Base-by-base conservation (phyloP, 2,797 vertebrate species). In the Helarctos malayanus region DNA sequence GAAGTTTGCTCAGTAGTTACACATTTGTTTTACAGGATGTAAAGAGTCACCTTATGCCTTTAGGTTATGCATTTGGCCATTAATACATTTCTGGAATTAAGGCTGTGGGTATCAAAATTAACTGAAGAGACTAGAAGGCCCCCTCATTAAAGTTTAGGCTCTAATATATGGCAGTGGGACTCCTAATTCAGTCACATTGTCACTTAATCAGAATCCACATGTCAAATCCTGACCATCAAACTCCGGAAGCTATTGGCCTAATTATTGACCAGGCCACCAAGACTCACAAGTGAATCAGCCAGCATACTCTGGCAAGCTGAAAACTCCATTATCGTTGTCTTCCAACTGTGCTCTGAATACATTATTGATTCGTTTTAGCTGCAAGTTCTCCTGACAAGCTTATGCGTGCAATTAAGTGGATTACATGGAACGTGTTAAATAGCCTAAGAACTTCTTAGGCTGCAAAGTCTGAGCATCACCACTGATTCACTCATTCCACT, bases 351-450 rank as follows among this genome's bases (percentile, higher is more conserved):
- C 90, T 84, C 68, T 47, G 90, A 98, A 94, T 57, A 10, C 25
- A 10, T 91, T 93, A 96, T 69, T 86, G 85, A 96, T 97, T 97
- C 59, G 1, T 61, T 96, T 86, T 93, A 95, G 92, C 96, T 85
- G 81, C 18, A 97, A 98, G 89, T 89, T 96, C 97, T 96, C 94
- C 96, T 94, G 98, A 97, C 89, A 97, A 98, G 98, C 95, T 98
- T 96, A 97, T 86, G 68, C 47, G 7, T 65, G 73, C 95, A 98
- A 97, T 98, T 98, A 98, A 98, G 84, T 91, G 97, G 95, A 98
- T 98, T 98, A 97, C 94, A 94, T 7, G 78, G 85, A 97, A 96
- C 23, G 57, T 54, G 98, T 92, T 98, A 97, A 98, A 96, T 56
- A 97, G 96, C 92, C 97, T 92, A 97, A 94, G 95, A 98, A 94